Base-by-base conservation (phyloP, 2,797 vertebrate genomes). In the Pygocentrus nattereri region DNA sequence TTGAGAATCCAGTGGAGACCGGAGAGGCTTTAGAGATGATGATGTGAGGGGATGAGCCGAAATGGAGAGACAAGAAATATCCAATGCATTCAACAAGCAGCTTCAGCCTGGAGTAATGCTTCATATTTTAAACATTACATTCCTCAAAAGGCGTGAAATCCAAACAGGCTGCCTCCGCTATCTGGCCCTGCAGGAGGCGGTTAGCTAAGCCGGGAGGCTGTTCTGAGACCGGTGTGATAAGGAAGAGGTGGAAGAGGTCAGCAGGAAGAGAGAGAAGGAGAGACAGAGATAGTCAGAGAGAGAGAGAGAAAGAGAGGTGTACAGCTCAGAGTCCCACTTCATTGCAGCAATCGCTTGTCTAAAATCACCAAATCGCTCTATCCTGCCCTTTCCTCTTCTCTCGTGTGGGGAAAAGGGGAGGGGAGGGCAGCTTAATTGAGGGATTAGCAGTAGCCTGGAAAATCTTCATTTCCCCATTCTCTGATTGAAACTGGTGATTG, bases 181-280 rank as follows among this genome's bases (percentile, higher is more conserved):
- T 89, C 86, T 79, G 82, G 84, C 84, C 5, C 11, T 47, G 13
- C 84, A 80, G 56, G 58, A 83, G 83, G 74, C 27, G 49, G 25
- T 71, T 64, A 54, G 59, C 87, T 56, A 82, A 80, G 89, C 71
- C 52, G 13, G 62, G 30, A 19, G 71, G 56, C 47, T 70, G 44
- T 47, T 91, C 89, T 92, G 90, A 87, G 88, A 83, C 86, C 80
- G 13, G 25, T 69, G 87, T 90, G 92, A 94, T 93, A 92, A 93
- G 89, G 80, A 72, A 2, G 85, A 89, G 88, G 88, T 86, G 87
- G 80, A 85, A 78, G 84, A 90, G 92, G 89, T 93, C 89, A 65
- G 87, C 85, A 85, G 85, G 89, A 83, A 86, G 88, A 90, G 44
- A 77, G 19, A 27, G 19, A 23, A 8, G 34, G 34, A 70, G 34